These are phyloP conservation scores for Pseudorhiza aurosa DNA, from an alignment of 30 jellyfish, hydroid and myxozoan species.

Conservation along the genomic window DNA sequence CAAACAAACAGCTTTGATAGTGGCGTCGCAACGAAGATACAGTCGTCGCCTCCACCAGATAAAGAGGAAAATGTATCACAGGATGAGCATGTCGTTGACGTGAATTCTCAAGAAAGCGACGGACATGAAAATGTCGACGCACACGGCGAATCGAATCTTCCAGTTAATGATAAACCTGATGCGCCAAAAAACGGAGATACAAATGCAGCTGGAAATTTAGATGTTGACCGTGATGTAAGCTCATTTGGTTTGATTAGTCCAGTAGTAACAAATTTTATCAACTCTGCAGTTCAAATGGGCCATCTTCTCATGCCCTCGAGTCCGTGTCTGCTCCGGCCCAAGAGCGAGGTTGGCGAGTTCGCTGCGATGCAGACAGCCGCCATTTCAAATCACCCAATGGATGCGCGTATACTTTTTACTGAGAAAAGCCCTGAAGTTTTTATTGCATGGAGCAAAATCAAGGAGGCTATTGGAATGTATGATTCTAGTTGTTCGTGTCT, in stretches of 20 bases:
- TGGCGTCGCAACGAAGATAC: not conserved
- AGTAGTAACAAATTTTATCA: not conserved
- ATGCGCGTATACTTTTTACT: constrained; percentile 31
- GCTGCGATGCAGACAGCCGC: constrained; percentile 23
- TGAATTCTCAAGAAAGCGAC: not conserved
- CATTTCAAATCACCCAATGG: constrained; percentile 15
- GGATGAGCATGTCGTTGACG: not conserved
- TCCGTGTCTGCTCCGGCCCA: constrained; percentile 59
- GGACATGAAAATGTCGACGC: not conserved
- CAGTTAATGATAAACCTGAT: not conserved
- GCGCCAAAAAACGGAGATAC: not conserved
- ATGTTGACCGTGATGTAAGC: not conserved
- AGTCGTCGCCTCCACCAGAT: constrained; percentile 47
- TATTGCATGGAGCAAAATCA: constrained; percentile 48
- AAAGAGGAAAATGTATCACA: constrained; percentile 32
- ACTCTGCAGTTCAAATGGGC: constrained; percentile 25
- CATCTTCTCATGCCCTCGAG: constrained; percentile 53
- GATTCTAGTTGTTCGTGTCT: constrained; percentile 26
- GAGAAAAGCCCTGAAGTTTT: constrained; percentile 39
- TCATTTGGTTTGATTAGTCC: constrained; percentile 9
- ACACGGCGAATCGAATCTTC: not conserved
- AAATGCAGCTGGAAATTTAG: not conserved
- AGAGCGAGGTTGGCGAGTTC: constrained; percentile 66
- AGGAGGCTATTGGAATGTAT: constrained; percentile 10
- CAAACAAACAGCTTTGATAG: not conserved